Percentiles rank a stretch among this genome's conserved stretches.
These are phyloP conservation scores for Phylloscopus collybita DNA, from an alignment of 2,797 vertebrate genomes.

Conservation along the genomic window DNA sequence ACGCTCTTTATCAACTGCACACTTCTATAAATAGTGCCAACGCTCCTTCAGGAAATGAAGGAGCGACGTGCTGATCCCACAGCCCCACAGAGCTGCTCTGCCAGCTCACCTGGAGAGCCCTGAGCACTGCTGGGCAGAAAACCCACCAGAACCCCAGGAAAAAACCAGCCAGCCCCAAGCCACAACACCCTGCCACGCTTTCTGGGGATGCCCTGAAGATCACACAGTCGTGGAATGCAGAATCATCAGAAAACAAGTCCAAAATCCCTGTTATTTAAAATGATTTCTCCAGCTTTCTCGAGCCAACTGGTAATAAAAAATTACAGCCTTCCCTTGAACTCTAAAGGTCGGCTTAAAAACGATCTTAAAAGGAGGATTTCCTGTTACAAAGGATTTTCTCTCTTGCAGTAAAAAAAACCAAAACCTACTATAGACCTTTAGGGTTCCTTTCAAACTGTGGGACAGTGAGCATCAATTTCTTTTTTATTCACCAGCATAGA, in stretches of 20 bases:
- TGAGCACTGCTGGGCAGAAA: neutral
- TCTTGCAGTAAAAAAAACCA: neutral
- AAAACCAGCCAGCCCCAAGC: neutral
- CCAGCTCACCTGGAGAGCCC: neutral
- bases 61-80: neutral
- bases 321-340: neutral
- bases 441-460: neutral
- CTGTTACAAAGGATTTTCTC: neutral
- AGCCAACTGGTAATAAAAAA: neutral
- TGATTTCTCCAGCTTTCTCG: neutral
- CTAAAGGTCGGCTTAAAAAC: neutral
- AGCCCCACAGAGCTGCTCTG: neutral
- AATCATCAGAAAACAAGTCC: accelerated
- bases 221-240: neutral
- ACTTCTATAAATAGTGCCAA: constrained; percentile 26
- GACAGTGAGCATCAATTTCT: neutral
- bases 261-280: neutral
- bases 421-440: neutral
- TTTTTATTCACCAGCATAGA: neutral
- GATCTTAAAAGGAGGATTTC: neutral
- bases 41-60: neutral
- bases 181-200: neutral
- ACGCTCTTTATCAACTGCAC: neutral
- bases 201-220: neutral
- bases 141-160: accelerated